These are phyloP conservation scores for Cancer borealis DNA, from an alignment of 2,888 invertebrate species.

Conservation along the genomic window DNA sequence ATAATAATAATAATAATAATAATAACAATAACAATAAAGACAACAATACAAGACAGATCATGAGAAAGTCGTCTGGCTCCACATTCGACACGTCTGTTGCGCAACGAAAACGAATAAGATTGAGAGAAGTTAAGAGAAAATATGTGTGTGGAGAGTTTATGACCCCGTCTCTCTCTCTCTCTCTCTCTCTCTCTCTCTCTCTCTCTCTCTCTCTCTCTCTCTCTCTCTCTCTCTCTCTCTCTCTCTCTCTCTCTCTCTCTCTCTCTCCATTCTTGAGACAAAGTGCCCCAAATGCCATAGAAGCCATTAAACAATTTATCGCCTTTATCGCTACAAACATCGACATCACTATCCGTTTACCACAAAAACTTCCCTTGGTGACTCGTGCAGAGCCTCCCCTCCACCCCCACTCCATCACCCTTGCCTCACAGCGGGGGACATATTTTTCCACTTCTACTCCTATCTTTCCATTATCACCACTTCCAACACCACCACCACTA, in stretches of 20 bases:
- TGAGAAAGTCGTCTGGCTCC: neutral
- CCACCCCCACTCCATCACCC: neutral
- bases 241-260: neutral
- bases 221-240: constrained; percentile 39
- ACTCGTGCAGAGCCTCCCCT: neutral
- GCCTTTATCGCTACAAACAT: neutral
- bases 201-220: constrained; percentile 39
- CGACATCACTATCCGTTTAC: neutral
- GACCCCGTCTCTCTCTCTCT: neutral
- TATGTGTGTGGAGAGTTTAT: neutral
- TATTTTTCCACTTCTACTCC: constrained; percentile 9
- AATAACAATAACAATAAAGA: neutral
- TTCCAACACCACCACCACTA: neutral
- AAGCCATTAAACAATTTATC: neutral
- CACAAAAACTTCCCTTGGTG: neutral
- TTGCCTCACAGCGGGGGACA: neutral
- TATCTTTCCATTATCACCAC: neutral
- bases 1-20: constrained; percentile 12
- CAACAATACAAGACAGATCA: neutral
- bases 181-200: constrained; percentile 25
- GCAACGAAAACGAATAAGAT: neutral
- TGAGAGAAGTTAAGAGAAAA: neutral
- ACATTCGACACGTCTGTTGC: neutral
- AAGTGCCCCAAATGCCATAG: neutral
- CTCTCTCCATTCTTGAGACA: neutral